A percentile compares a stretch with the other conserved stretches of the same genome.
These are phyloP conservation scores for Drosophila infuscata DNA, from an alignment of 2,888 invertebrate species.

Conservation along the genomic window DNA sequence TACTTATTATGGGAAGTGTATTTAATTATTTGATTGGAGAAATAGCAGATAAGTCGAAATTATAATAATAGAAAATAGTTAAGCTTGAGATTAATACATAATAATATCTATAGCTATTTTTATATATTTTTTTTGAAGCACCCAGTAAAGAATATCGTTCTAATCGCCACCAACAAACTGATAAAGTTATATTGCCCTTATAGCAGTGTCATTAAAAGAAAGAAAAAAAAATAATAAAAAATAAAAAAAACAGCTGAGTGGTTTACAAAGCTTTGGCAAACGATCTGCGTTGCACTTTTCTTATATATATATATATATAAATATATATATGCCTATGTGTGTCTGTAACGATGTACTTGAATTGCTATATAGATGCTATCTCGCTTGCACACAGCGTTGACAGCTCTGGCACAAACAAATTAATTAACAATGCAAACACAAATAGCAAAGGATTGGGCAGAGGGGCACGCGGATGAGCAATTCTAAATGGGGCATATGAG, in stretches of 20 bases:
- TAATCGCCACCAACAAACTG: conserved; percentile 7
- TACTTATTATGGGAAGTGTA: neutral
- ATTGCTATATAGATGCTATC: conserved; percentile 30
- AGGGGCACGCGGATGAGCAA: neutral
- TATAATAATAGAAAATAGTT: neutral
- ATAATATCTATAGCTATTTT: too few relatives aligned
- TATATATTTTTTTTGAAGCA: too few relatives aligned
- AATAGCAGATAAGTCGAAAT: neutral
- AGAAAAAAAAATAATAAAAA: conserved; percentile 10
- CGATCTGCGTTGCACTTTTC: conserved; percentile 41
- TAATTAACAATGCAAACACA: conserved; percentile 74
- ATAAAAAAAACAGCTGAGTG: conserved; percentile 39
- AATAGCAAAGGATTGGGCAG: neutral
- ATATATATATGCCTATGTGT: too few relatives aligned
- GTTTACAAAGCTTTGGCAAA: conserved; percentile 49
- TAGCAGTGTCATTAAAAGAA: conserved; percentile 22
- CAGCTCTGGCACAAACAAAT: conserved; percentile 66
- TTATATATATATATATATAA: conserved; percentile 5
- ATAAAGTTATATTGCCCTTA: conserved; percentile 33
- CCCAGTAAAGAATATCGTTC: neutral
- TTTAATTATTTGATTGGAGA: neutral
- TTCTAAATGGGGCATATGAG: neutral
- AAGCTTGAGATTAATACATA: neutral
- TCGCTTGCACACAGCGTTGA: conserved; percentile 35
- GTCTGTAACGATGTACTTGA: conserved; percentile 20